A percentile compares a stretch with the other conserved stretches of the same genome.
Evolutionary conservation across 2,797 vertebrate species (phyloP).

Genomic region (Oreochromis mossambicus): DNA sequence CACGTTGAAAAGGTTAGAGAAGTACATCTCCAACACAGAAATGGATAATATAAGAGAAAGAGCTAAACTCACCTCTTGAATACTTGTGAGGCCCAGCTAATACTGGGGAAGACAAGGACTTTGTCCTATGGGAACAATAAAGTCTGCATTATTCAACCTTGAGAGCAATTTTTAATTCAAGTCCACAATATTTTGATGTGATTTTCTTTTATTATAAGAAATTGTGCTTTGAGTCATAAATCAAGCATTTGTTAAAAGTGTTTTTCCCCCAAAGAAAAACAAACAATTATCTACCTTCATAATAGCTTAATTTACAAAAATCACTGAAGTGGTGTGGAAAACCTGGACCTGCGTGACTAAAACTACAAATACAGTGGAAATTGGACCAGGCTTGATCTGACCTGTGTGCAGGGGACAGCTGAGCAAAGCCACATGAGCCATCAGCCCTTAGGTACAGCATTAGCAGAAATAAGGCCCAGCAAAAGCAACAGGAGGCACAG

Average conservation of each 20-base stretch:
- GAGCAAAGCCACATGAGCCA: slow-evolving; percentile 66
- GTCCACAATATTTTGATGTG: not conserved
- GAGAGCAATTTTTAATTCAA: not conserved
- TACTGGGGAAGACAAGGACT: slow-evolving; percentile 85
- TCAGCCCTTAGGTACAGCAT: slow-evolving; percentile 62
- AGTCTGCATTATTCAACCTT: not conserved
- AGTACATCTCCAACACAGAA: slow-evolving; percentile 12
- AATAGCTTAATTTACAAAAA: not conserved
- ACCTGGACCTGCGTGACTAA: not conserved
- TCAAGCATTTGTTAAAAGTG: not conserved
- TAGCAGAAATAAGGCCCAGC: slow-evolving; percentile 32
- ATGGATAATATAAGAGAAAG: not conserved
- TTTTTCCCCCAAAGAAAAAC: not conserved
- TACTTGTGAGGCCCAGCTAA: slow-evolving; percentile 68
- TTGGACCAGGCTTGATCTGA: slow-evolving; percentile 48
- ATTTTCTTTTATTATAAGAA: not conserved
- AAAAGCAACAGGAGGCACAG: slow-evolving; percentile 17
- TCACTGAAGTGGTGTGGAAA: not conserved
- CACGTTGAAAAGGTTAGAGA: not conserved
- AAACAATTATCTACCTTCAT: not conserved
- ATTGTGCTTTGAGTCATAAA: not conserved
- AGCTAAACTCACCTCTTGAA: slow-evolving; percentile 75
- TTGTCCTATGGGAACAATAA: slow-evolving; percentile 70
- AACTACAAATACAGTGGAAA: not conserved
- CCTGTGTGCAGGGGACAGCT: slow-evolving; percentile 74